Conservation (phyloP, 2,797 vertebrate genomes). For the Leucoraja ocellata region DNA sequence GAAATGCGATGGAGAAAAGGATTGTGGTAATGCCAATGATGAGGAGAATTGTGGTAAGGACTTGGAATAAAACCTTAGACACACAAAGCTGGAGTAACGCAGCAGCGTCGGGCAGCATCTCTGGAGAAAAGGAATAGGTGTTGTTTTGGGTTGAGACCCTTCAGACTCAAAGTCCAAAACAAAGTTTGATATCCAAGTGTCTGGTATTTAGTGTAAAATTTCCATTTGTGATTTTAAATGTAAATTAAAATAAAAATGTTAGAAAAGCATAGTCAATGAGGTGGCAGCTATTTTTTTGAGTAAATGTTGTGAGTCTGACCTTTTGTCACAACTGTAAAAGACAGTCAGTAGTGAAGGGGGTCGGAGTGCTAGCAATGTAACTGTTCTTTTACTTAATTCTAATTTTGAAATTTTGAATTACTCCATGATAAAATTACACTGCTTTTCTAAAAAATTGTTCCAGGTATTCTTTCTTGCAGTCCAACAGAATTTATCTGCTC, state of each 20-base stretch:
- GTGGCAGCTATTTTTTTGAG: neutral
- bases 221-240: too few relatives aligned
- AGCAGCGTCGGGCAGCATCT: too few relatives aligned
- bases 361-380: neutral
- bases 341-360: too few relatives aligned
- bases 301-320: neutral
- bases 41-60: constrained; percentile 86
- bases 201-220: too few relatives aligned
- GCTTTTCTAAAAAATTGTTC: neutral
- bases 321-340: neutral
- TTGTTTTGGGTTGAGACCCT: too few relatives aligned
- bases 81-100: too few relatives aligned
- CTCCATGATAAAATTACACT: neutral
- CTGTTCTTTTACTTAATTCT: too few relatives aligned
- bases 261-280: too few relatives aligned
- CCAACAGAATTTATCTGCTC: constrained; percentile 84
- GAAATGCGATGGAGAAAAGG: constrained; percentile 91
- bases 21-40: constrained; percentile 88
- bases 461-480: constrained; percentile 86
- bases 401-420: neutral
- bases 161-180: too few relatives aligned
- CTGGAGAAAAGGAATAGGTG: too few relatives aligned
- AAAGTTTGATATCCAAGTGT: too few relatives aligned
- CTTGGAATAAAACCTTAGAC: neutral
- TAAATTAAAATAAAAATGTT: too few relatives aligned